Conservation (phyloP, 2,113 vertebrate species). For the Menidia beryllina region DNA sequence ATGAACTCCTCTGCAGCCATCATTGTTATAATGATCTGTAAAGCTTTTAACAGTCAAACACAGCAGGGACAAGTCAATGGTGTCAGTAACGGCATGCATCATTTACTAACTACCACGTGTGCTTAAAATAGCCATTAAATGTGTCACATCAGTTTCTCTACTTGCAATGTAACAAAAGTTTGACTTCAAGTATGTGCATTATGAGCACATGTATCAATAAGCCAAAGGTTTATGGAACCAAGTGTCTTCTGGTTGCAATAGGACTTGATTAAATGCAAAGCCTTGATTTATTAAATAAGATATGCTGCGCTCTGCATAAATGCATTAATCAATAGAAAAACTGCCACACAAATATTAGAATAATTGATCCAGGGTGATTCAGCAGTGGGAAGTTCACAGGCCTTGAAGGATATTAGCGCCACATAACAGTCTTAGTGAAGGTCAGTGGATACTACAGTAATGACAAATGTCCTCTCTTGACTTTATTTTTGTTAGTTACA, state of each 20-base stretch:
- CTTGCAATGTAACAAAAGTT: conserved; percentile 51
- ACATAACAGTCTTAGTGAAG: conserved; percentile 67
- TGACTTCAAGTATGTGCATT: conserved; percentile 50
- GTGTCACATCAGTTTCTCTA: conserved; percentile 13
- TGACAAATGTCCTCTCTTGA: conserved; percentile 72
- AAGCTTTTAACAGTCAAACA: conserved; percentile 18
- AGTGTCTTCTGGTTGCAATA: conserved; percentile 56
- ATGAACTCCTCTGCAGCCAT: conserved; percentile 1
- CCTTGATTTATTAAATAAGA: conserved; percentile 75
- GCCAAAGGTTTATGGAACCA: conserved; percentile 68
- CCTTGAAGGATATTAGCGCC: conserved; percentile 63
- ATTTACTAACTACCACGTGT: conserved; percentile 25
- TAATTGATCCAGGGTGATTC: conserved; percentile 78
- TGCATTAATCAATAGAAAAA: conserved; percentile 73
- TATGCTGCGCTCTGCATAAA: conserved; percentile 74
- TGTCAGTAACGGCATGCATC: background rate
- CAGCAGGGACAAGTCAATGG: background rate
- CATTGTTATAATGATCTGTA: no score
- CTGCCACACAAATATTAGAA: conserved; percentile 77
- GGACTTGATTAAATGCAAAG: conserved; percentile 70
- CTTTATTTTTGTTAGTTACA: conserved; percentile 74
- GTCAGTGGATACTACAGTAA: conserved; percentile 67
- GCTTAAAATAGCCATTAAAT: conserved; percentile 37
- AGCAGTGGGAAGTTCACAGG: conserved; percentile 62
- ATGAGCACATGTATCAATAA: conserved; percentile 62